phyloP scores from a whole-genome alignment of 2,113 vertebrate species.

The Siniperca knerii region DNA sequence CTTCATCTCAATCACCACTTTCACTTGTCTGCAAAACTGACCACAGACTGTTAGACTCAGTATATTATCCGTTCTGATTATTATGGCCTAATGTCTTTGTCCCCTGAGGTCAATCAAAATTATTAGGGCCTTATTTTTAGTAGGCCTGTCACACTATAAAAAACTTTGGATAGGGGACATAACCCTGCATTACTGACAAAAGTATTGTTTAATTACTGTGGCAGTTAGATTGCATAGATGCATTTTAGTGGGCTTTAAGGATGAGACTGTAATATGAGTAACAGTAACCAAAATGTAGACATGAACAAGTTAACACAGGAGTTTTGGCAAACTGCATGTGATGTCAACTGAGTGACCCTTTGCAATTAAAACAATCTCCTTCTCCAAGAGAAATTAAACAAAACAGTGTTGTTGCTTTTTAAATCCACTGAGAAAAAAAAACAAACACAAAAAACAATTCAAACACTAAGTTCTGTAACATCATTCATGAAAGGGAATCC shows the following conservation, averaged over 20 bases:
- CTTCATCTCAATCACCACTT: constrained; percentile 28
- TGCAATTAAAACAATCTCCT: constrained; percentile 22
- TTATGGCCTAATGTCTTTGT: neutral
- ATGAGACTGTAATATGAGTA: constrained; percentile 18
- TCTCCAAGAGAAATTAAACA: constrained; percentile 39
- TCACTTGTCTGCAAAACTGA: constrained; percentile 55
- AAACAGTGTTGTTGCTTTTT: constrained; percentile 36
- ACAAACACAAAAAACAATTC: constrained; percentile 42
- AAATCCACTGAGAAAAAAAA: constrained; percentile 58
- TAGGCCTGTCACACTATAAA: neutral
- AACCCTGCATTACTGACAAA: constrained; percentile 1
- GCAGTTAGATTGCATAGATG: neutral
- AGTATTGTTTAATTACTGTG: constrained; percentile 4
- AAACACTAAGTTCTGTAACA: constrained; percentile 64
- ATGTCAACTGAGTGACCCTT: constrained; percentile 27
- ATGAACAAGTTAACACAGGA: constrained; percentile 9
- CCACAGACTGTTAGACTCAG: constrained; percentile 27
- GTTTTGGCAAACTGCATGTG: constrained; percentile 27
- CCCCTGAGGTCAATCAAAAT: constrained; percentile 9
- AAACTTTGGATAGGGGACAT: neutral
- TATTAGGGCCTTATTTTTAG: neutral
- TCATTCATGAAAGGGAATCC: constrained; percentile 65
- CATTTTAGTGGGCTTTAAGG: neutral
- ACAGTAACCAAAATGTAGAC: constrained; percentile 5
- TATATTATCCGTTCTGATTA: neutral